A percentile compares a stretch with the other conserved stretches of the same genome.
Evolutionary conservation across 2,113 vertebrate species (phyloP).

Genomic region (Rhagologus leucostigma): DNA sequence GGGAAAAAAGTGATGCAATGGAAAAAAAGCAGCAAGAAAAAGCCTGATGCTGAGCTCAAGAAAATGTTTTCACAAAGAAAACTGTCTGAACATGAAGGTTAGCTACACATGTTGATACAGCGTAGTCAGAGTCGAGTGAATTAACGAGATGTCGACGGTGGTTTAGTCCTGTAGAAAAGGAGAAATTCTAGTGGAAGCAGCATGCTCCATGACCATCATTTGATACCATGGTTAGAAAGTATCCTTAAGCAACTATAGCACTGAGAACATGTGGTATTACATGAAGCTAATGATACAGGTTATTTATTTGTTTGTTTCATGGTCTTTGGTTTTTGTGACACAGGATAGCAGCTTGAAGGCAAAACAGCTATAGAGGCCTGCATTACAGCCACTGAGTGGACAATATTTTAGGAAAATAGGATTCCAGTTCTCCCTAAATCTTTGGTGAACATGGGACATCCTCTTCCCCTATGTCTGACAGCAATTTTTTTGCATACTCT

Average conservation of each 20-base stretch:
- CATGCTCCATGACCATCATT: background rate
- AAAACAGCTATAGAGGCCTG: background rate
- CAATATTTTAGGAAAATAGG: background rate
- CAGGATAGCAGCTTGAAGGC: background rate
- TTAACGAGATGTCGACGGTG: background rate
- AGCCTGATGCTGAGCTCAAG: background rate
- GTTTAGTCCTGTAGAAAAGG: background rate
- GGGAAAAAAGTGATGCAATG: background rate
- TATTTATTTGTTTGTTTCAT: background rate
- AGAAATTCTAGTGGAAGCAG: background rate
- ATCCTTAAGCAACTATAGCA: background rate
- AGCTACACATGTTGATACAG: background rate
- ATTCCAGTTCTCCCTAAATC: background rate
- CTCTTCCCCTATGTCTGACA: background rate
- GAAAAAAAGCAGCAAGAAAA: background rate
- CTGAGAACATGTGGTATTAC: background rate
- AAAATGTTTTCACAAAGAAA: background rate
- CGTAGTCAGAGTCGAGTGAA: background rate
- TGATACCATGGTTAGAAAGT: background rate
- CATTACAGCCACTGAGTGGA: background rate
- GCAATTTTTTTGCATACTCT: background rate
- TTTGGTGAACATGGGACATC: background rate
- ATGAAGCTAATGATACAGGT: background rate
- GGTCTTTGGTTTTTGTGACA: background rate
- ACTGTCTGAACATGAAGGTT: background rate